Conservation (phyloP, 2,797 vertebrate genomes). For the Aquila chrysaetos region DNA sequence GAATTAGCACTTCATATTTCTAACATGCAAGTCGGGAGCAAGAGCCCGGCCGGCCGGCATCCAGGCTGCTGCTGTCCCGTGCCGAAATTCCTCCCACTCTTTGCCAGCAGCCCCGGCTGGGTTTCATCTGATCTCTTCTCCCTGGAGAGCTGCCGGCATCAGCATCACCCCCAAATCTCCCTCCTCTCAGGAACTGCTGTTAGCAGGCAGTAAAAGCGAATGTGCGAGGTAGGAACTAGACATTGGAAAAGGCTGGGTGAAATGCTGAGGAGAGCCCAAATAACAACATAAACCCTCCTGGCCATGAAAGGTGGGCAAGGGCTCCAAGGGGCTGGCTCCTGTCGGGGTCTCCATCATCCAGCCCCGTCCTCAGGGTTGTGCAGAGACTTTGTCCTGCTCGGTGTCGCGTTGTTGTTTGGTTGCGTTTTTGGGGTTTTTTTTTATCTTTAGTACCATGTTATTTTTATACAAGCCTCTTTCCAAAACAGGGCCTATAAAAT, state of each 20-base stretch:
- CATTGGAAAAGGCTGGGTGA: no score
- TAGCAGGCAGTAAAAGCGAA: neutral
- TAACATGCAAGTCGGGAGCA: neutral
- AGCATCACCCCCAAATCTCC: neutral
- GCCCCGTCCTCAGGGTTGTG: fast-evolving
- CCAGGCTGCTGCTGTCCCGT: neutral
- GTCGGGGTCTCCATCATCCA: neutral
- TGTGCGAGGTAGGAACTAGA: neutral
- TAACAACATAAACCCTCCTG: neutral
- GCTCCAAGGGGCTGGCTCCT: neutral
- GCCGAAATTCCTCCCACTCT: neutral
- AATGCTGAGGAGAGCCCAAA: neutral
- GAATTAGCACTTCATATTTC: constrained; percentile 65
- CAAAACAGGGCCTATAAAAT: neutral
- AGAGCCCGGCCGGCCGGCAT: fast-evolving
- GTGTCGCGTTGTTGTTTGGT: neutral
- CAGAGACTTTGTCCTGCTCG: neutral
- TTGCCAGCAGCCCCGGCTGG: neutral
- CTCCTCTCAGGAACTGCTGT: neutral
- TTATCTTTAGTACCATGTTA: neutral
- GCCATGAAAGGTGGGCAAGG: neutral
- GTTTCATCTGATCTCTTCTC: neutral
- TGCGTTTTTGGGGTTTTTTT: neutral
- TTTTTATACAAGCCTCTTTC: constrained; percentile 4
- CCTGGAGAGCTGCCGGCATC: neutral